These are phyloP conservation scores for Sipha flava DNA, from an alignment of 1,140 invertebrate species.

Conservation along the genomic window DNA sequence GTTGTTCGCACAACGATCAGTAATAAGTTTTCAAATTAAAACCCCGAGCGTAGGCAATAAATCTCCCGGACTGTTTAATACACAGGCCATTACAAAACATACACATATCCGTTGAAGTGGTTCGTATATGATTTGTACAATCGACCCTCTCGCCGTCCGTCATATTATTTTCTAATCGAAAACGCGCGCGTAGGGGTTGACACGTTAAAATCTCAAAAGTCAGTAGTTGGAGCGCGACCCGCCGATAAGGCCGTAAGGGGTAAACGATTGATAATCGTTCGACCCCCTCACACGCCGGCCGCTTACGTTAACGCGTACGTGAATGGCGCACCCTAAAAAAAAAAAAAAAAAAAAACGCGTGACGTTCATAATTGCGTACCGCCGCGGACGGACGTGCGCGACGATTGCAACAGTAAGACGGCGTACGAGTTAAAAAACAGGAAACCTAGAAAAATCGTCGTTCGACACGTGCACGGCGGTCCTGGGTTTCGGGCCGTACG, in stretches of 20 bases:
- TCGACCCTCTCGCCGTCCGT: neutral
- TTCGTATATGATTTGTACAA: neutral
- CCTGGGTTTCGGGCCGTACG: too few species aligned
- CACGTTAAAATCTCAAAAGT: constrained; percentile 23
- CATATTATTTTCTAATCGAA: constrained; percentile 1
- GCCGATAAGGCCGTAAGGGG: neutral
- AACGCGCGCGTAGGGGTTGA: neutral
- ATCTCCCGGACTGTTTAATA: neutral
- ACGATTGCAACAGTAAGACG: too few species aligned
- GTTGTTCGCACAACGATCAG: too few species aligned
- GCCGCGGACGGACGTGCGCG: neutral
- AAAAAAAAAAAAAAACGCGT: constrained; percentile 6
- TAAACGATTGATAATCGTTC: constrained; percentile 12
- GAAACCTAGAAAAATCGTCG: too few species aligned
- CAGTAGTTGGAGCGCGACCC: neutral
- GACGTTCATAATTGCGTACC: constrained; percentile 5
- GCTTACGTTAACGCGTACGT: neutral
- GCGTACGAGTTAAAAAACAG: too few species aligned
- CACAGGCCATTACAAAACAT: neutral
- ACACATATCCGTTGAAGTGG: too few species aligned
- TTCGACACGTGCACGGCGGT: too few species aligned
- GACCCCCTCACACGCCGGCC: neutral
- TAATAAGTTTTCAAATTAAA: neutral
- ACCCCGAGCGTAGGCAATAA: neutral
- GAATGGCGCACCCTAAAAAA: neutral